Evolutionary conservation across 2,797 vertebrate species (phyloP), one percentile per base, ranked within the genome.

Genomic region (Anabas testudineus): DNA sequence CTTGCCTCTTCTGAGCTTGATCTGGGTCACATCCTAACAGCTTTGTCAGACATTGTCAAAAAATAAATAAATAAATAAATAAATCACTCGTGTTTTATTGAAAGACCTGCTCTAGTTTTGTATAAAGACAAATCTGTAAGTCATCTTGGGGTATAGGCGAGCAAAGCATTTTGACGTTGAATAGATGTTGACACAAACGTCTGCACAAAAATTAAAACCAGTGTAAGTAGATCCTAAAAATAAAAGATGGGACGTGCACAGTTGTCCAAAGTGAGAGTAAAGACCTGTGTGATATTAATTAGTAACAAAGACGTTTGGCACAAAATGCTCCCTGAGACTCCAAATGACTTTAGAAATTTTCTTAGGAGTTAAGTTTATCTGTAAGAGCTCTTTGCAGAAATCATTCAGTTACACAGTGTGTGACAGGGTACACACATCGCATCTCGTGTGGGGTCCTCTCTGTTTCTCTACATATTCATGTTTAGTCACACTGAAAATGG

Each of bases 401-500:
- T 72, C 58, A 24, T 59, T 74, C 77, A 55, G n/a, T n/a, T n/a
- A n/a, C n/a, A n/a, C n/a, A n/a, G n/a, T n/a, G 18, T 66, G 56
- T 48, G 70, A 77, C 61, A 71, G 45, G 5, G 37, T 32, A 19
- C 66, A 74, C 39, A 22, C 68, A 32, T 69, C 32, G 28, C 65
- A n/a, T n/a, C n/a, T n/a, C n/a, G 64, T 74, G 79, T 75, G 76
- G 51, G 78, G 71, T 80, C 75, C 46, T 69, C 56, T 72, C 67
- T 53, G 60, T 77, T 59, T 83, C 71, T 69, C 73, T 54, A 64
- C 63, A 77, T 76, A 82, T 79, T 65, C 78, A 83, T 79, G 69
- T 86, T 84, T 72, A 86, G 87, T 90, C 88, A 68, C 83, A 76
- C 39, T 79, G 62, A 49, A 76, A 87, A 87, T 61, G 74, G 46